These are phyloP conservation scores for Syngnathoides biaculeatus DNA, from an alignment of 2,113 vertebrate species.

Conservation along the genomic window DNA sequence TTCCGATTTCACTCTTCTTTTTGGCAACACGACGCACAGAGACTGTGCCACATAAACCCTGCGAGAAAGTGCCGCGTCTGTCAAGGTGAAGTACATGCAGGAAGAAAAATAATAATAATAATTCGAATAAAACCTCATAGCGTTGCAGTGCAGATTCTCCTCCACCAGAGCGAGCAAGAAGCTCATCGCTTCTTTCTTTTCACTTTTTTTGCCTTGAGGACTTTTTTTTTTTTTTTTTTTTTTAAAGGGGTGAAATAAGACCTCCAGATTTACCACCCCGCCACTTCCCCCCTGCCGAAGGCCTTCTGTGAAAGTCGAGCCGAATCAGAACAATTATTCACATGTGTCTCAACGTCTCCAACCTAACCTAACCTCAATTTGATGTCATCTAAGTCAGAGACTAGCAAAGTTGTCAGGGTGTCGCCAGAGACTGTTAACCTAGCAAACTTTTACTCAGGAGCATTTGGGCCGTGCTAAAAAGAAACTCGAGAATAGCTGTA, in stretches of 20 bases:
- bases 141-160: conserved; percentile 49
- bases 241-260: not conserved
- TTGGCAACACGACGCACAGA: conserved; percentile 14
- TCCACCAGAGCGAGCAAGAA: conserved; percentile 64
- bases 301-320: conserved; percentile 10
- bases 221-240: not conserved
- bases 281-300: not conserved
- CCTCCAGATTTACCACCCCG: not conserved
- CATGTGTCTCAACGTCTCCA: not conserved
- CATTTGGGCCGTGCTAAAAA: not conserved
- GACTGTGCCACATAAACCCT: conserved; percentile 20
- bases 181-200: conserved; percentile 12
- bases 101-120: conserved; percentile 33
- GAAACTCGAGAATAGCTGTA: no score
- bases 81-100: conserved; percentile 12
- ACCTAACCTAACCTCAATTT: not conserved
- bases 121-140: conserved; percentile 53
- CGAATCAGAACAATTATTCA: not conserved
- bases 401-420: conserved; percentile 26
- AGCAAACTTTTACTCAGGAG: not conserved
- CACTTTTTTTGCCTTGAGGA: not conserved
- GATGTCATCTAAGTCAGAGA: conserved; percentile 1
- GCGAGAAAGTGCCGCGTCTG: conserved; percentile 60
- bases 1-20: conserved; percentile 6
- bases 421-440: not conserved